Conservation (phyloP, 2,888 invertebrate genomes). For the Lacanobia wlatinum region DNA sequence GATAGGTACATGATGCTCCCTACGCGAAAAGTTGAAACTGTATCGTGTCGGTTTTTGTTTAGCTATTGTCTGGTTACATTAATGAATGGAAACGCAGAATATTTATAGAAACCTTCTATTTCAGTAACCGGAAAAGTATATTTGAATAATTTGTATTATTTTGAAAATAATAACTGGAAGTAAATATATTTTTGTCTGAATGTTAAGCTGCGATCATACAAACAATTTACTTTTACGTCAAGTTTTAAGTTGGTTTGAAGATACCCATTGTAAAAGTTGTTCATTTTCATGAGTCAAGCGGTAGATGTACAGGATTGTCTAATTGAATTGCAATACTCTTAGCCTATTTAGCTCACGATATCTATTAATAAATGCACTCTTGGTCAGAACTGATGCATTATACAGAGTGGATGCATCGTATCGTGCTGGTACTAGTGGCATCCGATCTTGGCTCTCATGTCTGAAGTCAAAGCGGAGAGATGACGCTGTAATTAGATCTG, state of each 20-base stretch:
- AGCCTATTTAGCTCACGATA: background rate
- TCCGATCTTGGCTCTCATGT: slow-evolving; percentile 15
- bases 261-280: too few relatives aligned
- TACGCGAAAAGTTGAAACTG: background rate
- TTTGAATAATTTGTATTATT: background rate
- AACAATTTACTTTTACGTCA: background rate
- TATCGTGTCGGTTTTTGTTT: slow-evolving; percentile 3
- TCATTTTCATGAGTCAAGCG: too few relatives aligned
- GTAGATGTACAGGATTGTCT: too few relatives aligned
- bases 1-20: background rate
- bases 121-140: background rate
- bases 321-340: background rate
- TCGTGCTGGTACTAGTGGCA: slow-evolving; percentile 2
- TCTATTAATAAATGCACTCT: background rate
- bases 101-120: background rate
- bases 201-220: background rate
- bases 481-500: slow-evolving; percentile 76
- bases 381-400: background rate
- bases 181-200: background rate
- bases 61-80: slow-evolving; percentile 1
- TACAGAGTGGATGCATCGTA: background rate
- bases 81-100: background rate
- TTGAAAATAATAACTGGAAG: background rate
- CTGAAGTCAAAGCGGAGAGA: slow-evolving; percentile 52
- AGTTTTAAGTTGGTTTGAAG: too few relatives aligned